These are phyloP conservation scores for Anguilla megastoma DNA, from an alignment of 2,797 vertebrate genomes.

Conservation along the genomic window DNA sequence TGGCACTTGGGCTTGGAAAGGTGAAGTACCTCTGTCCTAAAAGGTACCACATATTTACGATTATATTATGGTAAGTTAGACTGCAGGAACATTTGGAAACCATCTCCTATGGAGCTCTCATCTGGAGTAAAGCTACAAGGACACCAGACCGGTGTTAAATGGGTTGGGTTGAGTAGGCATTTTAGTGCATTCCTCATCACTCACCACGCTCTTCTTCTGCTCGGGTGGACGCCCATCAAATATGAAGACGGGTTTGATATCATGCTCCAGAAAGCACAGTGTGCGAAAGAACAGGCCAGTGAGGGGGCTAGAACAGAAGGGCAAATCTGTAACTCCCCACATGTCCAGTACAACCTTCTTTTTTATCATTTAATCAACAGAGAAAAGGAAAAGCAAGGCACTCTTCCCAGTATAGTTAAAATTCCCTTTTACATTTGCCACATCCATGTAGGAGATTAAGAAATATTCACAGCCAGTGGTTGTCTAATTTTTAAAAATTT, in stretches of 20 bases:
- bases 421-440: not conserved
- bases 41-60: not conserved
- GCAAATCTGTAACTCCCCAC: slow-evolving; percentile 7
- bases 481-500: not conserved
- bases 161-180: not conserved
- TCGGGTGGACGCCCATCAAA: slow-evolving; percentile 77
- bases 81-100: not conserved
- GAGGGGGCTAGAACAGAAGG: slow-evolving; percentile 61
- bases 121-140: not conserved
- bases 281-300: slow-evolving; percentile 79
- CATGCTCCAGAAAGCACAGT: slow-evolving; percentile 76
- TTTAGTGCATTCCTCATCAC: slow-evolving; percentile 38
- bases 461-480: too few relatives aligned
- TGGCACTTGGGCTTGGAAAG: not conserved
- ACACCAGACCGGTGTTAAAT: not conserved
- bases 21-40: not conserved
- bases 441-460: not conserved
- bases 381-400: not conserved
- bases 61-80: not conserved
- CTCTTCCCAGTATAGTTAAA: not conserved
- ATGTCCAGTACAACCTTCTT: not conserved
- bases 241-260: slow-evolving; percentile 80
- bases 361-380: not conserved
- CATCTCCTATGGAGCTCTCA: not conserved
- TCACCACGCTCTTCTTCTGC: slow-evolving; percentile 74